These are phyloP conservation scores for Myrmecophaga tridactyla DNA, from an alignment of 2,113 vertebrate genomes.

Conservation along the genomic window DNA sequence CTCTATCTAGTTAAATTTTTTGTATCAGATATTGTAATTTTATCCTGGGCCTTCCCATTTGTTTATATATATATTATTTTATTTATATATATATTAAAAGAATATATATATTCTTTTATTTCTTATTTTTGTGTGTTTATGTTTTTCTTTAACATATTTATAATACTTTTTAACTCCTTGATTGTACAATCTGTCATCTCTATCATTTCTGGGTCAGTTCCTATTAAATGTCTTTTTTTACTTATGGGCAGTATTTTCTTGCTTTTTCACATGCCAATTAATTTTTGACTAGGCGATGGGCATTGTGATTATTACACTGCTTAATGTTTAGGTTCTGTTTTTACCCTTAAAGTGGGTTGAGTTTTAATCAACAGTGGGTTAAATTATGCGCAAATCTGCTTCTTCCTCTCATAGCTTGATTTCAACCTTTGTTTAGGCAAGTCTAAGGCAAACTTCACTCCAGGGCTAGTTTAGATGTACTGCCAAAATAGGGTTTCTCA, in stretches of 20 bases:
- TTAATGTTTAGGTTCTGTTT: not conserved
- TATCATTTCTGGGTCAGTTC: not conserved
- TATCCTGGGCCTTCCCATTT: too few relatives aligned
- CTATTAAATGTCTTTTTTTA: not conserved
- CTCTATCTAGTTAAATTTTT: not conserved
- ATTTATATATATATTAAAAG: too few relatives aligned
- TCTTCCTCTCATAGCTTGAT: not conserved
- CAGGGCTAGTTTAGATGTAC: not conserved
- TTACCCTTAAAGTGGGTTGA: not conserved
- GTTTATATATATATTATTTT: too few relatives aligned
- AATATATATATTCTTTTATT: too few relatives aligned
- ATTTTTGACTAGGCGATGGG: not conserved
- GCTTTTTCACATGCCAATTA: not conserved
- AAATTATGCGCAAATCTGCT: not conserved
- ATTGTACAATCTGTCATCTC: not conserved
- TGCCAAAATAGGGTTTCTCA: not conserved
- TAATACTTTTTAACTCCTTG: not conserved
- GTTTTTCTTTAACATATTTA: not conserved
- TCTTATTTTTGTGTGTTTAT: not conserved
- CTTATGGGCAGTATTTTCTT: not conserved
- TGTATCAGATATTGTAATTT: not conserved
- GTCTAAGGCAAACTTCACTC: not conserved
- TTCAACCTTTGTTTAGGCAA: not conserved
- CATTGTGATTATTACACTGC: not conserved
- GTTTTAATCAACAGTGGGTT: not conserved